phyloP scores from a whole-genome alignment of 2,888 invertebrate genomes.

The Brassicogethes aeneus region DNA sequence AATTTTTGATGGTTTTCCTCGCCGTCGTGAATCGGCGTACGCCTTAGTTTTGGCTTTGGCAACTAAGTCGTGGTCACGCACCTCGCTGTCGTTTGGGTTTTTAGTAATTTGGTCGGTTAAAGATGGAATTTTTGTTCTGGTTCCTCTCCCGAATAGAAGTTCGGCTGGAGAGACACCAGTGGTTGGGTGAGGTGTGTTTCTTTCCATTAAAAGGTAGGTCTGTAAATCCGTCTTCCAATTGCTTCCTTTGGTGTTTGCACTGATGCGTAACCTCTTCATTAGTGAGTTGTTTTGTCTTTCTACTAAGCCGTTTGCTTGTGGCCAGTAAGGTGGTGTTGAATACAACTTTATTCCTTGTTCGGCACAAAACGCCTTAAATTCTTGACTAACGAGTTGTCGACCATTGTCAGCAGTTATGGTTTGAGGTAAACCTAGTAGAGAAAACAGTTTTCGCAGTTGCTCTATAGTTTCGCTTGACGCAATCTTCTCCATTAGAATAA shows the following conservation, averaged over 20 bases:
- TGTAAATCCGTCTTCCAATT: conserved; percentile 18
- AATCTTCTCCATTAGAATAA: conserved; percentile 15
- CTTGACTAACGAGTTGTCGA: conserved; percentile 16
- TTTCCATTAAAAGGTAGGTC: conserved; percentile 18
- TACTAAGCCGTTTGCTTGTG: conserved; percentile 19
- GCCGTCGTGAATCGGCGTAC: too few species aligned
- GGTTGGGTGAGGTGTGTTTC: conserved; percentile 21
- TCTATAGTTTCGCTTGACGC: conserved; percentile 12
- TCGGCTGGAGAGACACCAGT: conserved; percentile 22
- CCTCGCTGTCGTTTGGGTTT: too few species aligned
- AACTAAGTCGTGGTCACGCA: background rate
- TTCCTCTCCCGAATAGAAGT: conserved; percentile 15
- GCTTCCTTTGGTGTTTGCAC: conserved; percentile 3
- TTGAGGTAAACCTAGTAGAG: conserved; percentile 15
- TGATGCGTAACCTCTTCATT: too few species aligned
- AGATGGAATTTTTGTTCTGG: conserved; percentile 18
- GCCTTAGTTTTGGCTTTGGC: background rate
- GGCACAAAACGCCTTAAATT: conserved; percentile 13
- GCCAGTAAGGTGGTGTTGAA: conserved; percentile 14
- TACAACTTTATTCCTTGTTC: conserved; percentile 2
- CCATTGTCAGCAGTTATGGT: conserved; percentile 17
- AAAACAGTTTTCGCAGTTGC: conserved; percentile 16
- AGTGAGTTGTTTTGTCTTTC: conserved; percentile 17
- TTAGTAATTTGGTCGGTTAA: too few species aligned
- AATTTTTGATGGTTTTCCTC: too few species aligned